phyloP scores from a whole-genome alignment of 2,888 invertebrate genomes.

The Lithophane semibrunnea region DNA sequence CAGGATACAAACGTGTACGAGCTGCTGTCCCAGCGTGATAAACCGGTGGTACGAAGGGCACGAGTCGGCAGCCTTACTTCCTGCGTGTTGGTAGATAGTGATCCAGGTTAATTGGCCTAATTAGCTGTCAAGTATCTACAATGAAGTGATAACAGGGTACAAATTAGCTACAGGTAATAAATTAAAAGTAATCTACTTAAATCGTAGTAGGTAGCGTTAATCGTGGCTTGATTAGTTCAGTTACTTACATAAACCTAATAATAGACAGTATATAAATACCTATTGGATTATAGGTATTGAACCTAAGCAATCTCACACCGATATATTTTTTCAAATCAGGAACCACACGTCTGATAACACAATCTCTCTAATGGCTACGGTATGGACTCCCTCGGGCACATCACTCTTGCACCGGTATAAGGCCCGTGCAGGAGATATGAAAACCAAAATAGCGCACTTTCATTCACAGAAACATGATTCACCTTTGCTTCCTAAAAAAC shows the following conservation, averaged over 20 bases:
- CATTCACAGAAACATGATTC: conserved; percentile 10
- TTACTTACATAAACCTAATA: background rate
- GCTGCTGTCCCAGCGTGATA: conserved; percentile 3
- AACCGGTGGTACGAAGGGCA: conserved; percentile 23
- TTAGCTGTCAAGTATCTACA: conserved; percentile 44
- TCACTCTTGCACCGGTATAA: background rate
- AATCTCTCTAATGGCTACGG: background rate
- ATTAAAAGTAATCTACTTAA: background rate
- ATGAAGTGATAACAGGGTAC: conserved; percentile 10
- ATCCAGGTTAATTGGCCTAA: conserved; percentile 33
- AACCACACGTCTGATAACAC: background rate
- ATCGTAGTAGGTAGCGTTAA: background rate
- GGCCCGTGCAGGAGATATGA: background rate
- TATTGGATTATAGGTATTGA: background rate
- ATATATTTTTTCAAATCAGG: background rate
- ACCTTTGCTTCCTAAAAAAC: conserved; percentile 3
- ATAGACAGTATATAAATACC: background rate
- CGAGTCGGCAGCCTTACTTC: conserved; percentile 28
- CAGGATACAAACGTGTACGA: conserved; percentile 21
- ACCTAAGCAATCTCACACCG: background rate
- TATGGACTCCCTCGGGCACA: too few species aligned
- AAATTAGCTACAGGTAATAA: conserved; percentile 15
- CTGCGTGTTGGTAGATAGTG: conserved; percentile 11
- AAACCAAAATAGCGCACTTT: conserved; percentile 4
- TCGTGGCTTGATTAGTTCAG: background rate